phyloP scores from a whole-genome alignment of 2,888 invertebrate genomes.

The Cotesia congregata region DNA sequence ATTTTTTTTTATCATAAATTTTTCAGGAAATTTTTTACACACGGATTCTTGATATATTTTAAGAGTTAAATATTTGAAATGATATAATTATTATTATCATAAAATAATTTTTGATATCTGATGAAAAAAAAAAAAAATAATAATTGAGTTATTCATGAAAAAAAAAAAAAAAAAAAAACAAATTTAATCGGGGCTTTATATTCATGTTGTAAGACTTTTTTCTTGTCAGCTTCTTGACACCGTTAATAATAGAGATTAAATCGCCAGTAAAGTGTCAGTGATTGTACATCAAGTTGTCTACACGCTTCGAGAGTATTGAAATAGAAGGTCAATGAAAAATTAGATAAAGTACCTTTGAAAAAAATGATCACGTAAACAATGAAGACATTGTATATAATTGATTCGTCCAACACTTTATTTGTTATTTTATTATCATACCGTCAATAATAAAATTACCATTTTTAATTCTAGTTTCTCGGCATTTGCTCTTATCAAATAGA shows the following conservation, averaged over 20 bases:
- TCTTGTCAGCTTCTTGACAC: not conserved
- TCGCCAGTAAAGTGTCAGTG: not conserved
- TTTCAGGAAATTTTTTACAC: no score
- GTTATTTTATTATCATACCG: not conserved
- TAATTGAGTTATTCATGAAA: no score
- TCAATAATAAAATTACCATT: not conserved
- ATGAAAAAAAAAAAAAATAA: no score
- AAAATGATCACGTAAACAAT: not conserved
- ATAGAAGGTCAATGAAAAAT: not conserved
- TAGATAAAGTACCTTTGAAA: not conserved
- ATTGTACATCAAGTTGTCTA: conserved; percentile 2
- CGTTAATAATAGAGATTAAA: not conserved
- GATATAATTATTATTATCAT: no score
- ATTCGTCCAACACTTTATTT: not conserved
- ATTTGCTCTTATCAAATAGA: not conserved
- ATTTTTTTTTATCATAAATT: no score
- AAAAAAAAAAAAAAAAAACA: no score
- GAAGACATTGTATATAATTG: not conserved
- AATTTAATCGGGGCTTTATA: not conserved
- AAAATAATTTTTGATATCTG: no score
- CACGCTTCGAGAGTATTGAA: not conserved
- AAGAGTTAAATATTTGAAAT: no score
- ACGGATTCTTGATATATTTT: no score
- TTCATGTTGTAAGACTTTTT: not conserved
- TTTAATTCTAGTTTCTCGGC: not conserved